phyloP scores from a whole-genome alignment of 2,888 invertebrate species.

The Ferdinandea cuprea region DNA sequence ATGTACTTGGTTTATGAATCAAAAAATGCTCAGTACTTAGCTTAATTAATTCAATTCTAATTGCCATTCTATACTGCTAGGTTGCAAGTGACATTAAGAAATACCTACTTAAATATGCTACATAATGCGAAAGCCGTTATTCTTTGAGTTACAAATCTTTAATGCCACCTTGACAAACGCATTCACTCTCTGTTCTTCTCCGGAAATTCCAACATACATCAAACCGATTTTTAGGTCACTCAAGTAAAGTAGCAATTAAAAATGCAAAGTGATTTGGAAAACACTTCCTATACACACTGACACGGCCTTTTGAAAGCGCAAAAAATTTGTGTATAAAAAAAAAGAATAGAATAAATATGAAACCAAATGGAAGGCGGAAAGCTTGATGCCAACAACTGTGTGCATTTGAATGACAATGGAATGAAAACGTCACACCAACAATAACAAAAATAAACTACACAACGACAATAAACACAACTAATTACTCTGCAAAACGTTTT shows the following conservation, averaged over 20 bases:
- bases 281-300: conserved; percentile 25
- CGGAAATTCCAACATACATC: conserved; percentile 17
- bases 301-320: neutral
- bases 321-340: conserved; percentile 1
- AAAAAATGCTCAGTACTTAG: too few species aligned
- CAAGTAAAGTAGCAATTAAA: conserved; percentile 4
- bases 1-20: too few species aligned
- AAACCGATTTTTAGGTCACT: conserved; percentile 16
- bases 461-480: conserved; percentile 50
- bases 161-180: too few species aligned
- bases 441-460: conserved; percentile 35
- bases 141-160: too few species aligned
- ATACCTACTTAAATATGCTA: too few species aligned
- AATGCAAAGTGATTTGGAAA: conserved; percentile 28
- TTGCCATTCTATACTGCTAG: too few species aligned
- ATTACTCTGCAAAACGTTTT: conserved; percentile 72
- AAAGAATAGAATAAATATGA: conserved; percentile 38
- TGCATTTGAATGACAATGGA: conserved; percentile 47
- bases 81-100: too few species aligned
- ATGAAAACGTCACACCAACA: conserved; percentile 34
- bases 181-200: too few species aligned
- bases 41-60: too few species aligned
- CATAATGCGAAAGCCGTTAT: too few species aligned
- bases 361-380: conserved; percentile 36
- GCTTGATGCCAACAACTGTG: conserved; percentile 48